A percentile compares a stretch with the other conserved stretches of the same genome.
Evolutionary conservation across 2,797 vertebrate species (phyloP).

Genomic region (Enteromius viviparus): DNA sequence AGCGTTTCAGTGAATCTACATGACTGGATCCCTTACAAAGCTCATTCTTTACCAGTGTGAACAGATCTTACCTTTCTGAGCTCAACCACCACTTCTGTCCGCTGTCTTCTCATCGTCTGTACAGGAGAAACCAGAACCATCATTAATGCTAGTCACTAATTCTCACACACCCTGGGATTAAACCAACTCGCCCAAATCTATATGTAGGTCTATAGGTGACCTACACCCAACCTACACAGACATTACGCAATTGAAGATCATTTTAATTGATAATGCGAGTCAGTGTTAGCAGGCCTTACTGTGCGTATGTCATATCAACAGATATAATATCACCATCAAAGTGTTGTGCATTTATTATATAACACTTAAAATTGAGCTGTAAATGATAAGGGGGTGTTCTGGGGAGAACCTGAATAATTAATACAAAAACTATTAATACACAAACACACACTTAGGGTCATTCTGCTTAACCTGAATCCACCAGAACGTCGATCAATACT

Average conservation of each 20-base stretch:
- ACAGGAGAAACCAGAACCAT: not conserved
- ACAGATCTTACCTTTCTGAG: conserved; percentile 89
- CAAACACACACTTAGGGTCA: not conserved
- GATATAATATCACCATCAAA: not conserved
- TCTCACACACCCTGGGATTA: not conserved
- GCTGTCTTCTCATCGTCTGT: conserved; percentile 98
- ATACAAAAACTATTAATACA: not conserved
- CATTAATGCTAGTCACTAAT: not conserved
- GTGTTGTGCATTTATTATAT: too few species aligned
- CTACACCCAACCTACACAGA: not conserved
- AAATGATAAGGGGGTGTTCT: not conserved
- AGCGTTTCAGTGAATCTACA: not conserved
- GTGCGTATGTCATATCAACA: not conserved
- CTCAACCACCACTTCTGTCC: conserved; percentile 98
- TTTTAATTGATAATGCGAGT: not conserved
- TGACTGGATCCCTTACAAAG: not conserved
- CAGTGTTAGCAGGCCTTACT: not conserved
- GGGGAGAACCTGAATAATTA: not conserved
- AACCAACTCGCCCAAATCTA: not conserved
- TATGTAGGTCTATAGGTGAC: not conserved
- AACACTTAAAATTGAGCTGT: too few species aligned
- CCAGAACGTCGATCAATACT: not conserved
- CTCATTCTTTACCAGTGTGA: not conserved
- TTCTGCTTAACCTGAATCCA: not conserved
- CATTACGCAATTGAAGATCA: not conserved